Evolutionary conservation across 2,797 vertebrate genomes (phyloP), one percentile per base, ranked within the genome.

Genomic region (Anabacerthia variegaticeps): DNA sequence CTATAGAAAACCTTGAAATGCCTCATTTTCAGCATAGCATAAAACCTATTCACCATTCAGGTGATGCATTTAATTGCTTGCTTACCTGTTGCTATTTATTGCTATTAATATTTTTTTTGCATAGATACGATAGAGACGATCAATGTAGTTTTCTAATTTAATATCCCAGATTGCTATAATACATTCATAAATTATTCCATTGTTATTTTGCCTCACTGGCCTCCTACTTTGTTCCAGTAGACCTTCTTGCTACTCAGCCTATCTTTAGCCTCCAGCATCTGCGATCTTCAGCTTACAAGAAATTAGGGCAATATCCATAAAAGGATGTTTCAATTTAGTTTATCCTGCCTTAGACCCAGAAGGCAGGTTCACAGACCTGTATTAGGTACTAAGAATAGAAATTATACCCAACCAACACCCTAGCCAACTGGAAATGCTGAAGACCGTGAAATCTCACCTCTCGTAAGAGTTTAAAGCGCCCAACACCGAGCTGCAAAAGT

Each of bases 221-320:
- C 23, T 81, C 78, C 61, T 28, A 72, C 24, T 78, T 28, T 62
- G 17, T 90, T 92, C 36, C 1, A 8, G 52, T 28, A 85, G 49
- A 69, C 16, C 22, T 74, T 71, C 52, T 39, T 87, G 17, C 62
- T 88, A 92, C 16, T 22, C 41, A 34, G n/a, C 54, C 54, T 93
- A 8, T 34, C 68, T 89, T 91, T 68, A 95, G 82, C 73, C 72
- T 88, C 46, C 71, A 82, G 84, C 76, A 76, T 55, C 49, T 8
- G 3, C 3, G 8, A 54, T 58, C 48, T 85, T 81, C 82, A 75
- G 34, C 19, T 58, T 55, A 55, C 15, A 81, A 85, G 73, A 95
- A 96, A 95, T 93, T 88, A 94, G 94, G 92, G 73, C 95, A 96
- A 78, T 78, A 95, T 68, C 85, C 89, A 88, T 95, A 86, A 94